Conservation (phyloP, 2,888 invertebrate genomes). For the Marasmarcha lunaedactyla region DNA sequence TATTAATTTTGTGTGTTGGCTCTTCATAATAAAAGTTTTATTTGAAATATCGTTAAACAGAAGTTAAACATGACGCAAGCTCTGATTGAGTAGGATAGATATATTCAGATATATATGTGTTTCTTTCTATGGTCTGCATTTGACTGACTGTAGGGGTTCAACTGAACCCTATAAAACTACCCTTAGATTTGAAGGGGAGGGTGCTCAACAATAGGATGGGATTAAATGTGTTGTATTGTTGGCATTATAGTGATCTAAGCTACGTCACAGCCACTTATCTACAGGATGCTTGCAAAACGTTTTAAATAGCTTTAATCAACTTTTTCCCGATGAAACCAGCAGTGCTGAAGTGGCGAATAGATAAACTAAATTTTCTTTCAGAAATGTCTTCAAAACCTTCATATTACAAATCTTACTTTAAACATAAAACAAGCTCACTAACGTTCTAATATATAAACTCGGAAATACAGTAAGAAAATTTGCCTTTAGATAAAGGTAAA, state of each 20-base stretch:
- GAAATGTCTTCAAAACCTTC: no score
- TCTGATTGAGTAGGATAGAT: background rate
- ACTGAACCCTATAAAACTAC: slow-evolving; percentile 10
- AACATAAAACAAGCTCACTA: no score
- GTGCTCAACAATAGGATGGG: slow-evolving; percentile 52
- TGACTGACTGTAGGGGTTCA: background rate
- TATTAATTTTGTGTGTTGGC: slow-evolving; percentile 57
- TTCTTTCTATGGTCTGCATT: background rate
- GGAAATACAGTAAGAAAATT: no score
- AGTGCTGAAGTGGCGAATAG: no score
- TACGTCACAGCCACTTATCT: slow-evolving; percentile 17
- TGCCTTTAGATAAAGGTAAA: no score
- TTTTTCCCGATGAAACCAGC: no score
- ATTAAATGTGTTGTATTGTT: slow-evolving; percentile 58
- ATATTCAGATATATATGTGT: background rate
- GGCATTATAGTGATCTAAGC: slow-evolving; percentile 49
- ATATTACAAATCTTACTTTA: no score
- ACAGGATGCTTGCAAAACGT: slow-evolving; percentile 14
- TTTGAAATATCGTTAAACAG: slow-evolving; percentile 4
- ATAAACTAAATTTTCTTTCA: no score
- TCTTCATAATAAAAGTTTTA: slow-evolving; percentile 22
- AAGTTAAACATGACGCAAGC: slow-evolving; percentile 3
- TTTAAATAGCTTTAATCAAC: no score
- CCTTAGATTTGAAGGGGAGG: slow-evolving; percentile 31
- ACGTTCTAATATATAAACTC: no score